Evolutionary conservation across 2,888 invertebrate species (phyloP).

Genomic region (Leptopterna dolabrata): DNA sequence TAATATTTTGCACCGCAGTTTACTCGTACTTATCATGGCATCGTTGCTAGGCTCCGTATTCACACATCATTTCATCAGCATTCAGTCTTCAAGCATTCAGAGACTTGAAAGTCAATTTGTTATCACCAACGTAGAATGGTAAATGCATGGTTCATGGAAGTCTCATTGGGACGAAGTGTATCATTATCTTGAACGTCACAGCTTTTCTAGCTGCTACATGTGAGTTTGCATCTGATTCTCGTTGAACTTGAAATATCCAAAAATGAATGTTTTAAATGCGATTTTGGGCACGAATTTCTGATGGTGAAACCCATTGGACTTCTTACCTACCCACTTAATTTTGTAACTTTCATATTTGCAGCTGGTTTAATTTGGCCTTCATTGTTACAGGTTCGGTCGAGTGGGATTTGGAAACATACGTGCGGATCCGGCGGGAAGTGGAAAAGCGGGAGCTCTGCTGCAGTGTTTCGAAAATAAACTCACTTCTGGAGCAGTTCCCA

Average conservation of each 20-base stretch:
- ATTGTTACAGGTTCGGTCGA: not conserved
- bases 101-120: no score
- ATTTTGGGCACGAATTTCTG: no score
- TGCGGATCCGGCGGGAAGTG: not conserved
- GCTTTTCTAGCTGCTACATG: not conserved
- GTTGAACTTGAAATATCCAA: not conserved
- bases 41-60: no score
- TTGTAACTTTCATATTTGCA: no score
- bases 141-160: not conserved
- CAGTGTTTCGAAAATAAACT: not conserved
- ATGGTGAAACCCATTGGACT: not conserved
- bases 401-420: not conserved
- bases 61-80: no score
- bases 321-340: not conserved
- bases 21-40: no score
- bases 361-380: no score
- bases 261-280: no score
- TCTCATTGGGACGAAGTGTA: not conserved
- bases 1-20: no score
- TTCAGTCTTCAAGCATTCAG: no score
- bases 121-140: no score
- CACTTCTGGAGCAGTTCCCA: not conserved
- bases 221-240: not conserved
- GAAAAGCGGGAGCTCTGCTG: not conserved
- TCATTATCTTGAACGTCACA: not conserved